Conservation (phyloP, 2,888 invertebrate species). For the Amblyjoppa fuscipennis region DNA sequence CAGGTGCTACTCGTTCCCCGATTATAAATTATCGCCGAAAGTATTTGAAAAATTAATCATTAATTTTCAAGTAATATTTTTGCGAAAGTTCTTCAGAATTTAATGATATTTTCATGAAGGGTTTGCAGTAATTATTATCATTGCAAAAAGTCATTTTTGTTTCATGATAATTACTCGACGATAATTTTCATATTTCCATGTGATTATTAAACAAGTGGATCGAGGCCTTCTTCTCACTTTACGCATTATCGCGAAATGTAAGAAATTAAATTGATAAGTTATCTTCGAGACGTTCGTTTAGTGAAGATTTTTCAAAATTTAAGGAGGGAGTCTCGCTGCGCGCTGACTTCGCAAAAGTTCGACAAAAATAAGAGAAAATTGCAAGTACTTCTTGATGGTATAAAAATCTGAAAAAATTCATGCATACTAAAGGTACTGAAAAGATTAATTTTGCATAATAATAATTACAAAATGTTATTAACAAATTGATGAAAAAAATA, state of each 20-base stretch:
- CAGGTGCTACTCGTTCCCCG: slow-evolving; percentile 40
- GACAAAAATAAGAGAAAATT: too few relatives aligned
- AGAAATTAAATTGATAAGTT: neutral
- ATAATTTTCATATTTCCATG: neutral
- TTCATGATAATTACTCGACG: neutral
- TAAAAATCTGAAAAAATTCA: too few relatives aligned
- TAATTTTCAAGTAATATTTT: too few relatives aligned
- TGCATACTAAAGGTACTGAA: too few relatives aligned
- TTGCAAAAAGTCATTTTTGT: neutral
- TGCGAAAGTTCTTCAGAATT: too few relatives aligned
- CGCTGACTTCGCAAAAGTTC: too few relatives aligned
- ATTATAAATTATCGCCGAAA: slow-evolving; percentile 1
- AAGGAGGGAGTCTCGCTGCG: too few relatives aligned
- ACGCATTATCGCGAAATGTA: neutral
- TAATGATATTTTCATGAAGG: neutral
- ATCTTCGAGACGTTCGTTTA: neutral
- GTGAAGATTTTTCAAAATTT: neutral
- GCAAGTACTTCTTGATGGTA: too few relatives aligned
- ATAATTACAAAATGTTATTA: too few relatives aligned
- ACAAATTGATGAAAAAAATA: too few relatives aligned
- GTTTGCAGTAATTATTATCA: neutral
- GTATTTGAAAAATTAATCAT: neutral
- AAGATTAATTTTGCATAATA: too few relatives aligned
- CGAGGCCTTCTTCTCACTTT: neutral
- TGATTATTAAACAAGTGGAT: neutral